Evolutionary conservation across 2,888 invertebrate genomes (phyloP), one percentile per base, ranked within the genome.

Genomic region (Platycheirus albimanus): DNA sequence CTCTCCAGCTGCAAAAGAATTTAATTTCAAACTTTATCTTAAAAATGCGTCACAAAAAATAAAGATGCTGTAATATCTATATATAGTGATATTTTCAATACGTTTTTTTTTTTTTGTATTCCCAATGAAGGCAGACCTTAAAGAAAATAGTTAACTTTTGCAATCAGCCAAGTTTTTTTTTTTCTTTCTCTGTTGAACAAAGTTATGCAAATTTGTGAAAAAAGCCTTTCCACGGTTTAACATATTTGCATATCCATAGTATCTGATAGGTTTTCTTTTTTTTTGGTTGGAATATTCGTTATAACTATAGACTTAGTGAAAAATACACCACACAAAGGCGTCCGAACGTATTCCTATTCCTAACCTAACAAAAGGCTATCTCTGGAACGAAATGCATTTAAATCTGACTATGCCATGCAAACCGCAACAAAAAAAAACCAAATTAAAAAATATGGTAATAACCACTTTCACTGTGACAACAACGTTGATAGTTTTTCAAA

Each of bases 181-280:
- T n/a, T n/a, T n/a, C n/a, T n/a, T n/a, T n/a, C n/a, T n/a, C n/a
- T 15, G 20, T 15, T 10, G 13, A 41, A 41, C 56, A 56, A 56
- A 56, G 56, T 1, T 41, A 56, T 56, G 56, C 24, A 56, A 56
- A 56, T 56, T 56, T 56, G 41, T 56, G 20, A 41, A 56, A 56
- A 56, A 20, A n/a, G 10, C 38, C 24, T 56, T 56, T 41, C 24
- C 38, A 38, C 24, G 41, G 24, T 20, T 56, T 24, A 13, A 10
- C 38, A 15, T 3, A 56, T 56, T 56, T 56, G 15, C 56, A 56
- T 56, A 56, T 38, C 8, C n/a, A 2, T n/a, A 24, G 8, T 7
- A 43, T 8, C 17, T 43, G 47, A 11, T 3, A 4, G 20, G 19
- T 11, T 47, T 19, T 10, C 20, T n/a, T 51, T 51, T 52, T 8